A percentile compares a stretch with the other conserved stretches of the same genome.
These are phyloP conservation scores for Apotomis capreana DNA, from an alignment of 2,888 invertebrate species.

Conservation along the genomic window DNA sequence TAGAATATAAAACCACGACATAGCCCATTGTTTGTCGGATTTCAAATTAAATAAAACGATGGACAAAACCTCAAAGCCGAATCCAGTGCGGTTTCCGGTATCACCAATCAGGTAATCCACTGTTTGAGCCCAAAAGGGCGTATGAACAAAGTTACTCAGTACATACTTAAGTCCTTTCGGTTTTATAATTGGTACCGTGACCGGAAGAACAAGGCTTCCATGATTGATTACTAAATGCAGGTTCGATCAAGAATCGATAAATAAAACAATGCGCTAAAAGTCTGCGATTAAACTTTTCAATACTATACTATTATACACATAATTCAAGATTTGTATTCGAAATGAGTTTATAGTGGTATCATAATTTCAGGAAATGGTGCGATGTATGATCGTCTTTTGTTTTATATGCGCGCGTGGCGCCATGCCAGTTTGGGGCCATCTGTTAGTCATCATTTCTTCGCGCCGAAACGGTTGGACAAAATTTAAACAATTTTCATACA, in stretches of 20 bases:
- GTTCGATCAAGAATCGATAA: not conserved
- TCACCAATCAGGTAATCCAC: conserved; percentile 18
- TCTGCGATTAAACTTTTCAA: too few species aligned
- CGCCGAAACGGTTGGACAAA: too few species aligned
- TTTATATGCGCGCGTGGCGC: too few species aligned
- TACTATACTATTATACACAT: too few species aligned
- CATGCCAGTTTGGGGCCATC: too few species aligned
- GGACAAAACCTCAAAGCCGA: conserved; percentile 20
- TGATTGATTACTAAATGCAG: conserved; percentile 21
- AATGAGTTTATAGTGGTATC: too few species aligned
- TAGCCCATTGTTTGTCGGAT: conserved; percentile 6
- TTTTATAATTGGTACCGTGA: not conserved
- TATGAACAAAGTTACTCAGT: not conserved
- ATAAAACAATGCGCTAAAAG: not conserved
- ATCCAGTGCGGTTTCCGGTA: conserved; percentile 30
- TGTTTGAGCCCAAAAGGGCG: not conserved
- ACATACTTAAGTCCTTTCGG: not conserved
- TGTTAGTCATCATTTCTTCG: too few species aligned
- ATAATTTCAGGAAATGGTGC: too few species aligned
- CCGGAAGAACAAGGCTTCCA: conserved; percentile 24
- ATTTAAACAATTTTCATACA: too few species aligned
- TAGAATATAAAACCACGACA: not conserved
- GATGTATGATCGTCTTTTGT: too few species aligned
- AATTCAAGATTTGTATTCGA: too few species aligned
- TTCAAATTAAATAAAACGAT: conserved; percentile 15